Conservation (phyloP, 2,113 vertebrate species). For the Progne subis region DNA sequence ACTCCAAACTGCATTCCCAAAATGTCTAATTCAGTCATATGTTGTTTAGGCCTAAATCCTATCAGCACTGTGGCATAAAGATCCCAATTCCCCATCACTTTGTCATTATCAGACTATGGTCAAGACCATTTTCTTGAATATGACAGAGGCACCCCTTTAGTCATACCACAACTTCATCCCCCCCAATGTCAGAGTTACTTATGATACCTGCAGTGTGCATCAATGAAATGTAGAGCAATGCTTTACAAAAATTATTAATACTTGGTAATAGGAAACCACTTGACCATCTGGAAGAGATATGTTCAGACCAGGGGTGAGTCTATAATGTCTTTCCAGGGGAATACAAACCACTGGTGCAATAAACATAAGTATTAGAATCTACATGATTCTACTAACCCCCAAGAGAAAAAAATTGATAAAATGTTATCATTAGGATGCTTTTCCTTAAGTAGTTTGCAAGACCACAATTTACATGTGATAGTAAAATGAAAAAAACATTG, state of each 20-base stretch:
- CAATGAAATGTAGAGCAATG: not conserved
- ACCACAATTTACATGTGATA: not conserved
- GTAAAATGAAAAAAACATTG: not conserved
- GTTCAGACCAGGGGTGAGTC: not conserved
- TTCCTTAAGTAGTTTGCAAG: not conserved
- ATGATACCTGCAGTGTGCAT: not conserved
- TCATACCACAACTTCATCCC: not conserved
- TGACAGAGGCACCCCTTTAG: not conserved
- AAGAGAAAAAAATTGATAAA: not conserved
- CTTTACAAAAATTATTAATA: not conserved
- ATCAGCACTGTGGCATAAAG: not conserved
- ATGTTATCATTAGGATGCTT: not conserved
- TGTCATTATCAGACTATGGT: not conserved
- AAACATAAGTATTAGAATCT: not conserved
- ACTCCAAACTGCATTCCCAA: not conserved
- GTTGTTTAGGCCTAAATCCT: not conserved
- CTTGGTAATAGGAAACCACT: not conserved
- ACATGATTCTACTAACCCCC: not conserved
- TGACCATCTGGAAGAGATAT: rapidly evolving
- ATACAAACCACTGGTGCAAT: not conserved
- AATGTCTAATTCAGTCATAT: not conserved
- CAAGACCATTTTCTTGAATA: not conserved
- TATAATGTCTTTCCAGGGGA: not conserved
- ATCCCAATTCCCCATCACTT: not conserved
- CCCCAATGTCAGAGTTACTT: not conserved